Evolutionary conservation across 2,797 vertebrate genomes (phyloP).

Genomic region (Vespertilio murinus): DNA sequence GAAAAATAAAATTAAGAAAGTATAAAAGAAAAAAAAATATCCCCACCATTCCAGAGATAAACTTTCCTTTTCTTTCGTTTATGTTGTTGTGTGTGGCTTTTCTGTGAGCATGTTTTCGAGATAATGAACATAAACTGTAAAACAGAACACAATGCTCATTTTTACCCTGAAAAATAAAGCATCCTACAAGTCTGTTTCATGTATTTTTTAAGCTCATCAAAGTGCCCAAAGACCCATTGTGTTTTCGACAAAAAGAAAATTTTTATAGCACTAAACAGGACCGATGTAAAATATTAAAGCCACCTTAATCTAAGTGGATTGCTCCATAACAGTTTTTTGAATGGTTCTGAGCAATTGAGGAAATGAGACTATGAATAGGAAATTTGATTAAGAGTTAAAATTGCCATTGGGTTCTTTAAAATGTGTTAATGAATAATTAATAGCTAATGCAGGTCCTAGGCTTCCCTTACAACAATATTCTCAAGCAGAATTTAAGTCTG

Average conservation of each 20-base stretch:
- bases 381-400: slow-evolving; percentile 71
- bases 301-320: slow-evolving; percentile 55
- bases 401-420: slow-evolving; percentile 63
- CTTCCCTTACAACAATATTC: slow-evolving; percentile 59
- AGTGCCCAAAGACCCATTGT: background rate
- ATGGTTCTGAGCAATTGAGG: slow-evolving; percentile 48
- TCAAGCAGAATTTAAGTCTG: slow-evolving; percentile 57
- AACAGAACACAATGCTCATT: slow-evolving; percentile 20
- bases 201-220: slow-evolving; percentile 43
- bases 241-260: slow-evolving; percentile 45
- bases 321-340: slow-evolving; percentile 63
- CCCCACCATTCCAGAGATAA: slow-evolving; percentile 17
- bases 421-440: slow-evolving; percentile 72
- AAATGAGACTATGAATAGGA: slow-evolving; percentile 66
- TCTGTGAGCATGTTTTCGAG: background rate
- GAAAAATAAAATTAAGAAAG: slow-evolving; percentile 44
- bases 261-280: slow-evolving; percentile 23
- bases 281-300: slow-evolving; percentile 71
- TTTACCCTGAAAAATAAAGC: slow-evolving; percentile 49
- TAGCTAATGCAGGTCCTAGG: slow-evolving; percentile 63
- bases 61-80: background rate
- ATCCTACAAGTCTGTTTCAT: background rate
- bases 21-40: background rate
- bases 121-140: slow-evolving; percentile 41
- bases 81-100: background rate